These are phyloP conservation scores for Stegastes partitus DNA, from an alignment of 2,113 vertebrate species.

Conservation along the genomic window DNA sequence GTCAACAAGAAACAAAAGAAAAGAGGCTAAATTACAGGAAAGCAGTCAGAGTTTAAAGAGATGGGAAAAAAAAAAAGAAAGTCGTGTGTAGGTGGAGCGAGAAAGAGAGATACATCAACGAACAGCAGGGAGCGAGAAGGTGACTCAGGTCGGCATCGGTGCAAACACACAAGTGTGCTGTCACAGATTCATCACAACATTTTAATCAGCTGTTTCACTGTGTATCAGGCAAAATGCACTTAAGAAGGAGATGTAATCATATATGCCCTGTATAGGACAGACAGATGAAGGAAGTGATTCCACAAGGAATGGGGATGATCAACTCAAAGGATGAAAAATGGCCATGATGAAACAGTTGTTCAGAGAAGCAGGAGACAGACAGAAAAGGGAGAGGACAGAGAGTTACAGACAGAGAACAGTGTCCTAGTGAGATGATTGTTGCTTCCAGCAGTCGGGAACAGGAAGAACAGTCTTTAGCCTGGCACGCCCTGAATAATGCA, in stretches of 20 bases:
- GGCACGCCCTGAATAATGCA: constrained; percentile 83
- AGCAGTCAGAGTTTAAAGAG: constrained; percentile 14
- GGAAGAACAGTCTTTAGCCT: constrained; percentile 71
- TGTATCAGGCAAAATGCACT: not conserved
- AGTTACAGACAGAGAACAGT: constrained; percentile 50
- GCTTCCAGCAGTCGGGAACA: constrained; percentile 71
- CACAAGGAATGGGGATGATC: constrained; percentile 15
- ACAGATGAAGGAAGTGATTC: not conserved
- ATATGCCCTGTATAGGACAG: not conserved
- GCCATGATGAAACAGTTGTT: constrained; percentile 34
- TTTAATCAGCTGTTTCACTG: no score
- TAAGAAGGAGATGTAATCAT: not conserved
- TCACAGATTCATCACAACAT: not conserved
- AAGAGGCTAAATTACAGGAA: constrained; percentile 29
- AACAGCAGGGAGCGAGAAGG: not conserved
- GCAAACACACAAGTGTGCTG: not conserved
- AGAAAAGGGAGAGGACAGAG: constrained; percentile 33
- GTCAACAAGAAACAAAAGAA: constrained; percentile 27
- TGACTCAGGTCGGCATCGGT: not conserved
- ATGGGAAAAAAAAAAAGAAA: not conserved
- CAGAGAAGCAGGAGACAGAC: constrained; percentile 1
- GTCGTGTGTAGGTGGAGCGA: not conserved
- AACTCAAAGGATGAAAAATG: constrained; percentile 25
- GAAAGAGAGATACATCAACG: not conserved
- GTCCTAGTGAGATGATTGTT: constrained; percentile 67